These are phyloP conservation scores for Yponomeuta sedellus DNA, from an alignment of 2,888 invertebrate genomes.

Conservation along the genomic window DNA sequence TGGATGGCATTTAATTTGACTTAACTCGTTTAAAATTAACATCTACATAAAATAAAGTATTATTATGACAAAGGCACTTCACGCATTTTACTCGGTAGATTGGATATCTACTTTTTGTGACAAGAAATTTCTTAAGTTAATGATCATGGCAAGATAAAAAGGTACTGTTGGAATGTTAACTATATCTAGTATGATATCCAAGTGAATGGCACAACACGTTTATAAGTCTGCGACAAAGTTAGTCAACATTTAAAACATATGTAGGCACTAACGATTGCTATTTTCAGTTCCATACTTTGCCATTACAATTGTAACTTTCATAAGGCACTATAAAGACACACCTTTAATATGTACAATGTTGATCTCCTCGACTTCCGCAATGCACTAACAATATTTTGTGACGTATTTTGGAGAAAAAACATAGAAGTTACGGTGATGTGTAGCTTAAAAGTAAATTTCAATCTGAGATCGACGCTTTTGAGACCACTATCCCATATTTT, in stretches of 20 bases:
- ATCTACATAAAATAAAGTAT: conserved; percentile 52
- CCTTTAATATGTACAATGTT: conserved; percentile 55
- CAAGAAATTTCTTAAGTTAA: conserved; percentile 70
- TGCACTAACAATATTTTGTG: conserved; percentile 47
- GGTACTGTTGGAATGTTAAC: conserved; percentile 73
- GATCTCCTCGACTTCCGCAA: conserved; percentile 39
- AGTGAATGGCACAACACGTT: conserved; percentile 71
- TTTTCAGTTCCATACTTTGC: conserved; percentile 31
- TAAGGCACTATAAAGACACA: conserved; percentile 55
- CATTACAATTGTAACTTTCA: conserved; percentile 51
- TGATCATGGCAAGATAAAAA: conserved; percentile 76
- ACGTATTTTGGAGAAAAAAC: conserved; percentile 44
- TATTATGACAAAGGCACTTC: conserved; percentile 71
- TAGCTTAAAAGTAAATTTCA: conserved; percentile 73
- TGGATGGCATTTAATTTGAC: conserved; percentile 77
- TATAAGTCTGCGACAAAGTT: conserved; percentile 50
- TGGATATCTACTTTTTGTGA: conserved; percentile 58
- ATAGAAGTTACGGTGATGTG: conserved; percentile 51
- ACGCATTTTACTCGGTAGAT: conserved; percentile 57
- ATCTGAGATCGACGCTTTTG: conserved; percentile 74
- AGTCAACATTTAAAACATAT: conserved; percentile 25
- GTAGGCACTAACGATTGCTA: conserved; percentile 1
- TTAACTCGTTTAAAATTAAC: conserved; percentile 67
- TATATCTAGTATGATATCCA: conserved; percentile 68
- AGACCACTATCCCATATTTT: conserved; percentile 56